Base-by-base conservation (phyloP, 2,113 vertebrate species). In the Gambusia holbrooki region DNA sequence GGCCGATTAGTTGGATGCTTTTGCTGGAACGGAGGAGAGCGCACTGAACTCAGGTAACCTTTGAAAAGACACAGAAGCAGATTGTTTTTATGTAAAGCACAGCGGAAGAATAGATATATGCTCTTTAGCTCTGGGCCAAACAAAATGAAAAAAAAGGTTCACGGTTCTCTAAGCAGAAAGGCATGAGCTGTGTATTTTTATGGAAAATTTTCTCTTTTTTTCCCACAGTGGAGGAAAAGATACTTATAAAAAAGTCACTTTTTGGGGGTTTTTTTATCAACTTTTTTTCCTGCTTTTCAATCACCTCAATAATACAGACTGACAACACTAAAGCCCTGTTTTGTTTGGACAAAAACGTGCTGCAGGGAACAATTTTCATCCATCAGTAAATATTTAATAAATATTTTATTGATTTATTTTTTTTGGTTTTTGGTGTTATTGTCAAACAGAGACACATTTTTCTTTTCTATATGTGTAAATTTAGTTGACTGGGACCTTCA, bases 31-130 rank as follows among this genome's bases (percentile, higher is more conserved):
- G 68, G 61, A 84, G 71, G 71, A 90, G 69, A 1, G 63, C 48
- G 25, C 62, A 40, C 66, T 89, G 85, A 85, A 82, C 82, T 88
- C 1, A 0, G 54, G 2, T 80, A 76, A 88, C 81, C 85, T 70
- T 29, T 65, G 71, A 69, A 72, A 65, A 42, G 69, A 63, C 74
- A 33, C n/a, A 27, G 3, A 77, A 78, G 70, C 19, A 12, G 60
- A 22, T 10, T 12, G 8, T 45, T 37, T 69, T 79, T 77, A 40
- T 19, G 22, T 27, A 37, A 69, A 71, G 33, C 22, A 35, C 25
- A 19, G 58, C 62, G 65, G 22, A 65, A 70, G 74, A 80, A 76
- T 60, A 27, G 1, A 27, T 66, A 79, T 73, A 42, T 66, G 35
- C 73, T 77, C 30, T 63, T 74, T 33, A 71, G 33, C 19, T 62